Conservation (phyloP, 2,113 vertebrate genomes). For the Psittacus erithacus region DNA sequence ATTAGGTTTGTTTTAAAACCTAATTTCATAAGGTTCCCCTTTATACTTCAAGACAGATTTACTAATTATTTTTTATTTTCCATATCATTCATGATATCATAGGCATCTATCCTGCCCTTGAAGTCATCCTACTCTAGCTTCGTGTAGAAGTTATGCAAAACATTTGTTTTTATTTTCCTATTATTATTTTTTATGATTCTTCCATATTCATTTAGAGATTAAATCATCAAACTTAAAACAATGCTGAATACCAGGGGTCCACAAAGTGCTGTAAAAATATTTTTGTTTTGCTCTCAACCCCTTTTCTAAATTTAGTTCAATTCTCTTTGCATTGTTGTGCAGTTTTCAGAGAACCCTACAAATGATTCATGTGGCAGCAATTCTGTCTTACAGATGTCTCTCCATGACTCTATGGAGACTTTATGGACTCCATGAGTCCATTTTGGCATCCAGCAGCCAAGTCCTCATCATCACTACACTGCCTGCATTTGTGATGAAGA, state of each 20-base stretch:
- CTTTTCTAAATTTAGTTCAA: not conserved
- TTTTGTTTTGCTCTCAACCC: not conserved
- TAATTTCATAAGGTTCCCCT: not conserved
- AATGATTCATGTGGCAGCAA: not conserved
- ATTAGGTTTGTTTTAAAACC: not conserved
- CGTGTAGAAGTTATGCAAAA: not conserved
- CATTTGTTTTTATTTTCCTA: not conserved
- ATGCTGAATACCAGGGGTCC: not conserved
- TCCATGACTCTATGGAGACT: not conserved
- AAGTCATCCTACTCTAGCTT: not conserved
- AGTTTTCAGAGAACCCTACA: not conserved
- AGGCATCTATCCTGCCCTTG: not conserved
- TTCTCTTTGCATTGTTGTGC: not conserved
- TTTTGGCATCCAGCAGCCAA: not conserved
- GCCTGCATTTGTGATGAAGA: not conserved
- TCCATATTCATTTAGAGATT: not conserved
- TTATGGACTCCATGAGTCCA: not conserved
- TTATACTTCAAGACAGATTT: not conserved
- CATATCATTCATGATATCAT: not conserved
- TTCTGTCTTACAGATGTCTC: not conserved
- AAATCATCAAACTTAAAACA: not conserved
- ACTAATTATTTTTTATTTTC: not conserved
- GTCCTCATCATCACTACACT: not conserved
- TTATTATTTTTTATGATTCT: not conserved
- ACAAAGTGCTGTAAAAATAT: not conserved